Evolutionary conservation across 1,140 invertebrate genomes (phyloP).

Genomic region (Trichonephila inaurata): DNA sequence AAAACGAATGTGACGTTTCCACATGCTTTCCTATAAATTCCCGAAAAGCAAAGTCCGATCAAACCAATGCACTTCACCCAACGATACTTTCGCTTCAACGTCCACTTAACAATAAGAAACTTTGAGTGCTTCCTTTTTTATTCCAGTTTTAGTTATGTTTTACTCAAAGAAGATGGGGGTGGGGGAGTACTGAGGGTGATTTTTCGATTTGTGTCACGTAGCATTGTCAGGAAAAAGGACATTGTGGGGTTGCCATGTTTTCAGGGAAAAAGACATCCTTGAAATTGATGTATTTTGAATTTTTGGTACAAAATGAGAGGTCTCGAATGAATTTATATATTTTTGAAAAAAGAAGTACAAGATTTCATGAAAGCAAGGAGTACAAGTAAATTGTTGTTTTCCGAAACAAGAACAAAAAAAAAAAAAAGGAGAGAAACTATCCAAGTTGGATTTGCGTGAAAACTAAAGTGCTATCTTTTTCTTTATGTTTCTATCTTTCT

Average conservation of each 20-base stretch:
- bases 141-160: constrained; percentile 35
- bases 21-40: constrained; percentile 55
- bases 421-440: neutral
- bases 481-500: too few species aligned
- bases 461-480: neutral
- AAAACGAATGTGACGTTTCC: constrained; percentile 72
- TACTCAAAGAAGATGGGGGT: neutral
- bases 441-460: neutral
- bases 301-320: constrained; percentile 53
- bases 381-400: constrained; percentile 16
- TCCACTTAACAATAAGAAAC: constrained; percentile 66
- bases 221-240: constrained; percentile 48
- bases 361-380: neutral
- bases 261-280: neutral
- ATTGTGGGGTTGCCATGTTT: constrained; percentile 43
- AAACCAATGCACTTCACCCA: constrained; percentile 45
- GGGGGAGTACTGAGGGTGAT: constrained; percentile 2
- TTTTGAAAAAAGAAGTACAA: neutral
- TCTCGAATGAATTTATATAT: constrained; percentile 33
- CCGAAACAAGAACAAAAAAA: neutral
- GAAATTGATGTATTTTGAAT: constrained; percentile 66
- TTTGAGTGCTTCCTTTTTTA: constrained; percentile 56
- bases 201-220: constrained; percentile 67
- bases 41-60: constrained; percentile 63
- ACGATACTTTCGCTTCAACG: constrained; percentile 56